A percentile compares a stretch with the other conserved stretches of the same genome.
Conservation (phyloP, 2,113 vertebrate genomes). For the Oplegnathus fasciatus region DNA sequence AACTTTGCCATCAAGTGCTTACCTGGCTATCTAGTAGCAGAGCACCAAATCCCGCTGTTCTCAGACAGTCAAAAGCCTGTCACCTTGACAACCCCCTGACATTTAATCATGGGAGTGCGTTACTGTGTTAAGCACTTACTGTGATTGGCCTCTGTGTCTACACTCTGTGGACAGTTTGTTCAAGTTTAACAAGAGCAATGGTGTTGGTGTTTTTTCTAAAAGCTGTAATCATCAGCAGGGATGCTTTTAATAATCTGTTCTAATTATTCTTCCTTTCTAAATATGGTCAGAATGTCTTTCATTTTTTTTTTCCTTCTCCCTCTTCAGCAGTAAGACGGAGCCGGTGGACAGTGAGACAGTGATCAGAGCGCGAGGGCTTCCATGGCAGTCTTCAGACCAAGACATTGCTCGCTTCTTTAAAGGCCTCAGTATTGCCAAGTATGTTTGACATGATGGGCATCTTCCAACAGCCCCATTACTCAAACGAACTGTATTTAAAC, state of each 20-base stretch:
- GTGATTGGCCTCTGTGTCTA: slow-evolving; percentile 39
- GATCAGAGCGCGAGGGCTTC: slow-evolving; percentile 94
- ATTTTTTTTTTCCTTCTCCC: neutral
- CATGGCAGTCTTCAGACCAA: slow-evolving; percentile 98
- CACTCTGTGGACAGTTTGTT: slow-evolving; percentile 25
- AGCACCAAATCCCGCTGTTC: slow-evolving; percentile 63
- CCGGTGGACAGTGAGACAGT: slow-evolving; percentile 95
- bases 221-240: neutral
- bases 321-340: slow-evolving; percentile 91
- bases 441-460: slow-evolving; percentile 52
- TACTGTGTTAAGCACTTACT: slow-evolving; percentile 55
- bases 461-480: neutral
- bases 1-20: slow-evolving; percentile 81
- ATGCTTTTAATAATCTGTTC: neutral
- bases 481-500: neutral
- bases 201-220: slow-evolving; percentile 6
- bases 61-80: slow-evolving; percentile 60
- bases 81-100: slow-evolving; percentile 67
- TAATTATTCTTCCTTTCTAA: neutral
- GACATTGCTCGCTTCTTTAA: slow-evolving; percentile 98
- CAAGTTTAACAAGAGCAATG: neutral
- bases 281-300: neutral
- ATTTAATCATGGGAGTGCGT: slow-evolving; percentile 68
- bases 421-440: slow-evolving; percentile 98
- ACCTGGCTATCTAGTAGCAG: slow-evolving; percentile 72